These are phyloP conservation scores for Megaceryle maxima DNA, from an alignment of 2,113 vertebrate species.

Conservation along the genomic window DNA sequence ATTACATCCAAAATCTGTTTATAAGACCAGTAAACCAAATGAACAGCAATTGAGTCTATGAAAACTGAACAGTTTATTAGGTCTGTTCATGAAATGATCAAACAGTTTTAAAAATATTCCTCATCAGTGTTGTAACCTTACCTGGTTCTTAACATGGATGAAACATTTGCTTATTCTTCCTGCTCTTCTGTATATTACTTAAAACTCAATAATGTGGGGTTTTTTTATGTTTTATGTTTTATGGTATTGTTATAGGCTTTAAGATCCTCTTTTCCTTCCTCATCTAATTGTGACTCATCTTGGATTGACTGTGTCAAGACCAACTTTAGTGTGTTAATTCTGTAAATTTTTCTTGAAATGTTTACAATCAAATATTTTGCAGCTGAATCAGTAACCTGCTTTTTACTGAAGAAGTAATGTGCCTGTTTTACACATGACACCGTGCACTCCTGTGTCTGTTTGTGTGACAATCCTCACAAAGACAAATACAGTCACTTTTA, in stretches of 20 bases:
- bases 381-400: neutral
- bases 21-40: neutral
- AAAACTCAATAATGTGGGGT: neutral
- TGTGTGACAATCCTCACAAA: neutral
- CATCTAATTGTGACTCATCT: neutral
- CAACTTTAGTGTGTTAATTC: neutral
- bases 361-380: neutral
- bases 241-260: neutral
- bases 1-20: neutral
- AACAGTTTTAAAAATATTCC: neutral
- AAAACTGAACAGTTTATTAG: neutral
- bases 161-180: neutral
- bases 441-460: neutral
- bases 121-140: neutral
- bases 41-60: neutral
- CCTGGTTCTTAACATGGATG: neutral
- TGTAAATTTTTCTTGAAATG: neutral
- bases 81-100: neutral
- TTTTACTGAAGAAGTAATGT: neutral
- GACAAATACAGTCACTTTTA: neutral
- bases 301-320: neutral
- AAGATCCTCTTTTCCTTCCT: neutral
- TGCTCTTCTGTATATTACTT: neutral
- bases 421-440: neutral
- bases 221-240: neutral